Percentiles rank a stretch among this genome's conserved stretches.
Evolutionary conservation across 2,113 vertebrate species (phyloP).

Genomic region (Prochilodus magdalenae): DNA sequence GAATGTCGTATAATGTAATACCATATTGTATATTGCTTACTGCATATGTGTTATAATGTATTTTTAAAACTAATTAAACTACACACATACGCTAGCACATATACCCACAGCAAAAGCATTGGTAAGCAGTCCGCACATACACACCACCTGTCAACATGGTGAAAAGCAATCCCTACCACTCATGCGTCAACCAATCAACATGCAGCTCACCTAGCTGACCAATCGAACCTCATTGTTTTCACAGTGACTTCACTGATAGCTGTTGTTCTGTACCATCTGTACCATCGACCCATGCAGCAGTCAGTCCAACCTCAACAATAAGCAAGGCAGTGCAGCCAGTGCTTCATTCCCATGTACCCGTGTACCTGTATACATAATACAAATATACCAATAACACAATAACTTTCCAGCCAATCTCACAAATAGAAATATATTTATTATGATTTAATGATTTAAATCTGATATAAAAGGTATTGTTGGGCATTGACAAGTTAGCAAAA

Average conservation of each 20-base stretch:
- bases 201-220: background rate
- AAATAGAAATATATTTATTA: no score
- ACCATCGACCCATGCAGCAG: background rate
- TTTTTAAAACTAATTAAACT: no score
- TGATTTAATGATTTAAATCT: no score
- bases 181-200: background rate
- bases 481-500: no score
- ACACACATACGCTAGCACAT: background rate
- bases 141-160: background rate
- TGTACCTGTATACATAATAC: no score
- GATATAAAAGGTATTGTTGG: no score
- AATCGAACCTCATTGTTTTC: conserved; percentile 2
- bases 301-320: background rate
- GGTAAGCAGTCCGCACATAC: background rate
- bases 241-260: background rate
- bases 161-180: background rate
- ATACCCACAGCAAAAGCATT: background rate
- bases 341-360: background rate
- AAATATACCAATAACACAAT: no score
- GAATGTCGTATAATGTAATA: no score
- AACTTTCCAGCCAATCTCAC: no score
- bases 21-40: no score
- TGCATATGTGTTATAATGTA: no score
- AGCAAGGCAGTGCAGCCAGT: background rate
- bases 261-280: background rate